phyloP scores from a whole-genome alignment of 2,797 vertebrate species.

The Tapera naevia region DNA sequence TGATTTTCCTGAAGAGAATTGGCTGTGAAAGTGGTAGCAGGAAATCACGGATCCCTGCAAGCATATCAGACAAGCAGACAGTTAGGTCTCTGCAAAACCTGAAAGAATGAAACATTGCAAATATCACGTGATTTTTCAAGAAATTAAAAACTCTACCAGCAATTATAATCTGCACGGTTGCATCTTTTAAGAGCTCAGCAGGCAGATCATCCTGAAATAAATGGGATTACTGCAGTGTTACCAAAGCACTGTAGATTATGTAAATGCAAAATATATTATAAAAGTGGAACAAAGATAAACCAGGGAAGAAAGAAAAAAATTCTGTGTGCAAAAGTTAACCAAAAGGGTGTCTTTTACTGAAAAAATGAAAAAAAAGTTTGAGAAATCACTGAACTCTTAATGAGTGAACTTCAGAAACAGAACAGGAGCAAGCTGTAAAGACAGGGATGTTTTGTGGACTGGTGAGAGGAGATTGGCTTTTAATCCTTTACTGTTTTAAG shows the following conservation, averaged over 20 bases:
- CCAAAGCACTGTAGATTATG: background rate
- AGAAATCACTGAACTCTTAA: background rate
- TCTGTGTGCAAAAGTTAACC: background rate
- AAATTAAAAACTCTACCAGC: background rate
- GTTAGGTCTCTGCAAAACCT: background rate
- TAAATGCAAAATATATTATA: background rate
- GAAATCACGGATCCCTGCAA: background rate
- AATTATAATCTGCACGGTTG: background rate
- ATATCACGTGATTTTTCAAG: background rate
- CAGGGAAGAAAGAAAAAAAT: background rate
- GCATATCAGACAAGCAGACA: background rate
- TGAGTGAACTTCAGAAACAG: background rate
- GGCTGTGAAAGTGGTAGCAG: background rate
- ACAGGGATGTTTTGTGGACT: background rate
- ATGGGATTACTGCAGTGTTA: background rate
- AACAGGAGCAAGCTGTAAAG: background rate
- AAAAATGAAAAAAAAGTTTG: background rate
- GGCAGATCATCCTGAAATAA: background rate
- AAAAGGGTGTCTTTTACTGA: background rate
- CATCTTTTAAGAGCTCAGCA: background rate
- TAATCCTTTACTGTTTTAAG: background rate
- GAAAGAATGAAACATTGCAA: background rate
- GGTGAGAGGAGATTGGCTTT: background rate
- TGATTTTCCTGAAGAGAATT: background rate
- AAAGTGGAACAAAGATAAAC: background rate